Percentiles rank a stretch among this genome's conserved stretches.
phyloP scores from a whole-genome alignment of 2,888 invertebrate genomes.

The Osedax frankpressi region DNA sequence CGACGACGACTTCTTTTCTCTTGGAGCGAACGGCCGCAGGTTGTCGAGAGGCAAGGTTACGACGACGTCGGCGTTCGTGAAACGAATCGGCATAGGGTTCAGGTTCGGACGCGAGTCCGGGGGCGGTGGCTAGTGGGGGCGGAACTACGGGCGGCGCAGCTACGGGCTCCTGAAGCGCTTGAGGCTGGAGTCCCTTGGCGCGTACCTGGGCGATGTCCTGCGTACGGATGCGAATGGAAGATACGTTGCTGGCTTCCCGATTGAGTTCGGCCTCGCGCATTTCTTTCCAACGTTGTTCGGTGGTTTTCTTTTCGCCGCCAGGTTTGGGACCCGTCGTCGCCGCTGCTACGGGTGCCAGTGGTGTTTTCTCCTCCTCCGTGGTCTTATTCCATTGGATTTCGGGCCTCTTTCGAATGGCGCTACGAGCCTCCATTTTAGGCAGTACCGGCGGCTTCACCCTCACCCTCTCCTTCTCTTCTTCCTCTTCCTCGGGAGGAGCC shows the following conservation, averaged over 20 bases:
- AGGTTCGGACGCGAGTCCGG: too few species aligned
- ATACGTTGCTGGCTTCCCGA: not conserved
- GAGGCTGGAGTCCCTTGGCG: not conserved
- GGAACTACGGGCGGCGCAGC: not conserved
- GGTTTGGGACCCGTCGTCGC: not conserved
- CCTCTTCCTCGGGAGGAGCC: too few species aligned
- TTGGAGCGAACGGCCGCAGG: not conserved
- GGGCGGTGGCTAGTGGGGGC: too few species aligned
- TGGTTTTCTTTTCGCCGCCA: not conserved
- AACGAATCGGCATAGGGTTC: not conserved
- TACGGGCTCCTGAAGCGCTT: not conserved
- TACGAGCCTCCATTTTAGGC: too few species aligned
- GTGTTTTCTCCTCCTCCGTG: not conserved
- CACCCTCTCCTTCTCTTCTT: not conserved
- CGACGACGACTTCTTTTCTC: not conserved
- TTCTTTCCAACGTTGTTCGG: not conserved
- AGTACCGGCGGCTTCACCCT: not conserved
- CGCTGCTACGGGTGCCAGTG: not conserved
- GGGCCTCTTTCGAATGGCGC: too few species aligned
- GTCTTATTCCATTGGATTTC: not conserved
- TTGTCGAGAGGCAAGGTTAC: not conserved
- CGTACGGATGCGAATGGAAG: not conserved
- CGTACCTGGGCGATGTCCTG: not conserved
- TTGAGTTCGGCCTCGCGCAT: not conserved
- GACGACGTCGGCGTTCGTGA: not conserved